Base-by-base conservation (phyloP, 2,888 invertebrate genomes). In the Gerris lacustris region DNA sequence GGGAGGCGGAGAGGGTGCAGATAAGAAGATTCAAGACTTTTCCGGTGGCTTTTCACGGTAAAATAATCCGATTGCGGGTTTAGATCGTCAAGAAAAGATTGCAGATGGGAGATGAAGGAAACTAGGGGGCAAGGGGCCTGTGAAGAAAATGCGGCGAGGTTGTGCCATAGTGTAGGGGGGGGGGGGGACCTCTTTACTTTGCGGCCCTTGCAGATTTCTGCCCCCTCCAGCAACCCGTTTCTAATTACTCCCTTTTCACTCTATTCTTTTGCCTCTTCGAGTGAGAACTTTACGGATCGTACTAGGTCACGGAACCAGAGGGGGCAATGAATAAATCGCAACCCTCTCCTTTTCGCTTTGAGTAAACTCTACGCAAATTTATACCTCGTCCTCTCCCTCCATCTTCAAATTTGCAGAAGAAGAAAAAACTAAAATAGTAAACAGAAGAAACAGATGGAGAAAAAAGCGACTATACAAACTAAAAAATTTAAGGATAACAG, bases 1-100 rank as follows among this genome's bases (percentile, higher is more conserved):
- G 31, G 31, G 31, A 31, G 31, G 31, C 31, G 31, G 31, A 31
- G 31, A 31, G 31, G 31, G 31, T 31, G 31, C 31, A 55, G 55
- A 55, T 55, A 55, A 55, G 55, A 55, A 55, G 55, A 55, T 9
- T 55, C 55, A 55, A 55, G 55, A 55, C 55, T 55, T 55, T 31
- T 31, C 31, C 31, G 31, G 31, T 31, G 31, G 31, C 31, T 31
- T 31, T 31, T 55, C 55, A 11, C 15, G 9, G 9, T 55, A 9
- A 55, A 55, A 55, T 15, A 55, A 55, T 55, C 55, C 55, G 55
- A 55, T 55, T 55, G 55, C 55, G 55, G 55, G 55, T 15, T 11
- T 55, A 55, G 55, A 55, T 55, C 15, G 55, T 55, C 9, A 15
- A 15, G 55, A 15, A 55, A 11, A 55, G 55, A 55, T 55, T 55